phyloP scores from a whole-genome alignment of 2,113 vertebrate species.

The Ageneiosus marmoratus region DNA sequence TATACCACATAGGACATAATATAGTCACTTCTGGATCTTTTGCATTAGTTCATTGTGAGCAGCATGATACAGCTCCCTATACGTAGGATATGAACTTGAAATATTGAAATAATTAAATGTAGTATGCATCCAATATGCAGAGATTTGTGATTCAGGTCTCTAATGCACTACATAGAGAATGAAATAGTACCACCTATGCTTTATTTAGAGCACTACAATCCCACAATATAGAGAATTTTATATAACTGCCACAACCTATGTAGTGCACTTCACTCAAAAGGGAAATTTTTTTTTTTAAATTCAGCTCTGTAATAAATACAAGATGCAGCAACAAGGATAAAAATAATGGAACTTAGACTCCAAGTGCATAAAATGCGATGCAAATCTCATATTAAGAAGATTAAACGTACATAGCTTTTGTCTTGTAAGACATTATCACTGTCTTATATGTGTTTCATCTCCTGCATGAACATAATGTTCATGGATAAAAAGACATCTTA shows the following conservation, averaged over 20 bases:
- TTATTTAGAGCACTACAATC: not conserved
- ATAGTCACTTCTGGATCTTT: not conserved
- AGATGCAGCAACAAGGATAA: not conserved
- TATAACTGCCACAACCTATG: not conserved
- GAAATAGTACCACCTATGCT: not conserved
- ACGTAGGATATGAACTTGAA: not conserved
- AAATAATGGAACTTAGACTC: not conserved
- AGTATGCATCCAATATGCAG: not conserved
- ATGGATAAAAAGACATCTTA: not conserved
- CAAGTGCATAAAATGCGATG: not conserved
- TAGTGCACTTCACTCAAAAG: not conserved
- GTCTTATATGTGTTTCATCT: slow-evolving; percentile 9
- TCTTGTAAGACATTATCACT: not conserved
- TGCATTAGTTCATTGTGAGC: not conserved
- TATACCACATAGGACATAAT: not conserved
- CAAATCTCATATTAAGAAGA: not conserved
- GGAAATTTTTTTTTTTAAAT: not conserved
- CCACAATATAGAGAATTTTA: too few relatives aligned
- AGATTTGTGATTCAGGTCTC: not conserved
- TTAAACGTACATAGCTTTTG: too few relatives aligned
- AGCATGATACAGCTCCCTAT: not conserved
- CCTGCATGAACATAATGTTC: slow-evolving; percentile 37
- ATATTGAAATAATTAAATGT: not conserved
- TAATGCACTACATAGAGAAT: slow-evolving; percentile 1
- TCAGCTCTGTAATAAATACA: not conserved